A percentile compares a stretch with the other conserved stretches of the same genome.
These are phyloP conservation scores for Lathamus discolor DNA, from an alignment of 2,113 vertebrate species.

Conservation along the genomic window DNA sequence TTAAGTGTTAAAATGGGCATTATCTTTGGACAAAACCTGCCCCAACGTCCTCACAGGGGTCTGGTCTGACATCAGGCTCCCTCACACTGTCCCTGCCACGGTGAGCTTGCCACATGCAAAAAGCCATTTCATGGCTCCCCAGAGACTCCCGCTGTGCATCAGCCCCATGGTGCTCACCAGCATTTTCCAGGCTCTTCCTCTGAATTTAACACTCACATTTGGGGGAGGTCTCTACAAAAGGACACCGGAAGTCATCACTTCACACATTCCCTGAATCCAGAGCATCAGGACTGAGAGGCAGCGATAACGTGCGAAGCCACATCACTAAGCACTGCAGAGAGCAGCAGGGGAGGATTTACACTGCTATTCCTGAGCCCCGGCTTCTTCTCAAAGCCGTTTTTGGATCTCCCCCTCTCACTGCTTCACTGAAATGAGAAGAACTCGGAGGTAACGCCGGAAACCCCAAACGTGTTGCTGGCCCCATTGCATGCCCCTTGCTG, in stretches of 20 bases:
- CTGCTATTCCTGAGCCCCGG: conserved; percentile 60
- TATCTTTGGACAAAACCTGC: neutral
- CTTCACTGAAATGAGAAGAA: conserved; percentile 52
- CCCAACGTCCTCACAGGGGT: neutral
- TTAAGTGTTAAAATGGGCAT: neutral
- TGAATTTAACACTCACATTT: neutral
- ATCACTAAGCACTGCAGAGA: conserved; percentile 22
- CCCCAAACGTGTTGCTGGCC: neutral
- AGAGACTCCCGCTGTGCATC: neutral
- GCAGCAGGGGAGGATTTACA: conserved; percentile 42
- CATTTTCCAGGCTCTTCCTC: conserved; percentile 28
- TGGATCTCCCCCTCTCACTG: neutral
- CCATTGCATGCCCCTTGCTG: neutral
- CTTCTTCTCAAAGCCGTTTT: conserved; percentile 36
- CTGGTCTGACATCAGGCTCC: neutral
- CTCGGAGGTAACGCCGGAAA: conserved; percentile 39
- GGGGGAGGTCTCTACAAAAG: neutral
- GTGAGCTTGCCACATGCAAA: neutral
- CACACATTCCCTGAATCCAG: conserved; percentile 63
- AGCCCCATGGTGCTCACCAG: neutral
- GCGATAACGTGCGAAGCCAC: conserved; percentile 62
- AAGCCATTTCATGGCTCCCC: neutral
- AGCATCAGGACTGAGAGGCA: conserved; percentile 22
- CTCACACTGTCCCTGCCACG: rapidly evolving
- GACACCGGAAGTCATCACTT: conserved; percentile 15